Evolutionary conservation across 2,797 vertebrate species (phyloP).

Genomic region (Diceros bicornis): DNA sequence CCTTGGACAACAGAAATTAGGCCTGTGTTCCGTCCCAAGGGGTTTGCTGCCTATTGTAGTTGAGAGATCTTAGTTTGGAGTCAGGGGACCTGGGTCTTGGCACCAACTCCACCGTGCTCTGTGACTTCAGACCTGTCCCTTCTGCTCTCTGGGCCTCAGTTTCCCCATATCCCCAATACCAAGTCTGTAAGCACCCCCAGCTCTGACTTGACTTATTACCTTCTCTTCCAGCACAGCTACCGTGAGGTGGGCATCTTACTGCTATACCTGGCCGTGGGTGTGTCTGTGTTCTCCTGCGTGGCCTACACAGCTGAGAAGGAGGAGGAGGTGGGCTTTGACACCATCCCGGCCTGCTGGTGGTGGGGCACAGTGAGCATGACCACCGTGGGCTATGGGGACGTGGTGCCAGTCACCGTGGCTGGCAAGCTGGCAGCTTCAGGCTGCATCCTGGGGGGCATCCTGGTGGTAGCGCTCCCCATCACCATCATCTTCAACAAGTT

Average conservation of each 20-base stretch:
- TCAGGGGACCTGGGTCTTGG: background rate
- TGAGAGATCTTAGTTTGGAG: background rate
- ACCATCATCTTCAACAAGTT: slow-evolving; percentile 99
- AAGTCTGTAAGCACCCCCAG: background rate
- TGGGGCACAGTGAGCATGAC: slow-evolving; percentile 99
- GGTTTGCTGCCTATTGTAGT: background rate
- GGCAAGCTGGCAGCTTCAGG: slow-evolving; percentile 97
- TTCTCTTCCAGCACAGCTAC: slow-evolving; percentile 96
- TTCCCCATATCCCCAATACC: background rate
- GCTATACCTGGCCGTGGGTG: slow-evolving; percentile 97
- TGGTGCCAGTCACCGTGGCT: slow-evolving; percentile 96
- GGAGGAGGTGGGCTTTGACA: slow-evolving; percentile 96
- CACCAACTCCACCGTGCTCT: background rate
- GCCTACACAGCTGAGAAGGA: slow-evolving; percentile 98
- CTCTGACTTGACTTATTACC: slow-evolving; percentile 55
- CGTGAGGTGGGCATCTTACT: slow-evolving; percentile 98
- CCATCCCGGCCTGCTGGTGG: slow-evolving; percentile 99
- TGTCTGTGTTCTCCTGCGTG: slow-evolving; percentile 97
- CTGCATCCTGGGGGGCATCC: slow-evolving; percentile 97
- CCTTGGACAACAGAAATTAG: background rate
- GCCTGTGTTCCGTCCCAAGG: background rate
- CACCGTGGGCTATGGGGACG: slow-evolving; percentile 97
- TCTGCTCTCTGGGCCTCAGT: background rate
- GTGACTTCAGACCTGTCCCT: background rate
- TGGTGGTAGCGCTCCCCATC: slow-evolving; percentile 98